These are phyloP conservation scores for Drosophila eohydei DNA, from an alignment of 2,888 invertebrate species.

Conservation along the genomic window DNA sequence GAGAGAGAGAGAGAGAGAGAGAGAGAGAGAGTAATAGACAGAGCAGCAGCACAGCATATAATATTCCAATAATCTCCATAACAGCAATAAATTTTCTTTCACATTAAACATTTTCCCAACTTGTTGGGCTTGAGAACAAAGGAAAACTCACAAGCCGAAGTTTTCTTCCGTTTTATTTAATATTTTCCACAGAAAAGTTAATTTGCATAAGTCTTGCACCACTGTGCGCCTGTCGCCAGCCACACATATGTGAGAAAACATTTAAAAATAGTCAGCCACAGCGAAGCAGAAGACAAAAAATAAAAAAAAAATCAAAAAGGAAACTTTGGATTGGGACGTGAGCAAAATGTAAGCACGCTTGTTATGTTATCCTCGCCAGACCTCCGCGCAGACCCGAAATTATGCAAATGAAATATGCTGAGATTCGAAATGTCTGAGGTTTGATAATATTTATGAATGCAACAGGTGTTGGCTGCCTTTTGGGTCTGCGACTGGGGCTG, in stretches of 20 bases:
- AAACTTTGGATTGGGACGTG: conserved; percentile 68
- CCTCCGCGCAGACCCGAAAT: conserved; percentile 57
- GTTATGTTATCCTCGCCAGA: conserved; percentile 39
- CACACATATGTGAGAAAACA: conserved; percentile 38
- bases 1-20: not conserved
- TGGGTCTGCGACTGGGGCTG: not conserved
- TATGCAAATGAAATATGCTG: conserved; percentile 59
- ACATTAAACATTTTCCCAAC: not conserved
- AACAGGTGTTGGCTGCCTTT: conserved; percentile 62
- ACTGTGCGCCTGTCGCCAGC: conserved; percentile 29
- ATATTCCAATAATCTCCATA: not conserved
- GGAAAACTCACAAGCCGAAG: not conserved
- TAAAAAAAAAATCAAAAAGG: conserved; percentile 33
- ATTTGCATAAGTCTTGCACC: conserved; percentile 10
- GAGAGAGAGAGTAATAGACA: not conserved
- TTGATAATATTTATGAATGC: conserved; percentile 69
- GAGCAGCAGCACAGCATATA: not conserved
- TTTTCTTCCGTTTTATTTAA: conserved; percentile 10
- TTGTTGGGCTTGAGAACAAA: not conserved
- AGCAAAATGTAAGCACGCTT: conserved; percentile 62
- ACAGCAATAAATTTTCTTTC: not conserved
- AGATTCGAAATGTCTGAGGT: conserved; percentile 19
- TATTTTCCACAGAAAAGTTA: not conserved
- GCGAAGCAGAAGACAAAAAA: conserved; percentile 1
- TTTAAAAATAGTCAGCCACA: conserved; percentile 43